phyloP scores from a whole-genome alignment of 2,113 vertebrate species.

The Psophia crepitans region DNA sequence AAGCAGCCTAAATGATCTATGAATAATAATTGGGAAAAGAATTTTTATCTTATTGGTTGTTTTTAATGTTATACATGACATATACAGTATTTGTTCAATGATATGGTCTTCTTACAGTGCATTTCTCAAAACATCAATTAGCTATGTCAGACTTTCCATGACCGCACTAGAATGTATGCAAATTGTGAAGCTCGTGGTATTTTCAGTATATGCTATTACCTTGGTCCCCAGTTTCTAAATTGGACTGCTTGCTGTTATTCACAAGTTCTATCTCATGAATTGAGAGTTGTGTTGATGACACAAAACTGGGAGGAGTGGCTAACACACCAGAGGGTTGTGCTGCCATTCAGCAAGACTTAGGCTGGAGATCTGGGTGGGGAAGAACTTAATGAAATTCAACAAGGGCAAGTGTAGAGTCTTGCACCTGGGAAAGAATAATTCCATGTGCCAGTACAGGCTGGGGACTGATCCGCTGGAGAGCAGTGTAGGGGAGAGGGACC shows the following conservation, averaged over 20 bases:
- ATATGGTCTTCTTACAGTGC: background rate
- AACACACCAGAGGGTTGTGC: too few species aligned
- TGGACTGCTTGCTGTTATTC: background rate
- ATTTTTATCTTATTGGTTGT: background rate
- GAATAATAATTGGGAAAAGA: background rate
- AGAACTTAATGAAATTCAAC: too few species aligned
- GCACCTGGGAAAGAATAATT: too few species aligned
- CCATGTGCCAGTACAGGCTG: too few species aligned
- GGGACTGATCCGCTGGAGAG: too few species aligned
- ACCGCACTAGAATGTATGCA: background rate
- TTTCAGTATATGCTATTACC: background rate
- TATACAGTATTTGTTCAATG: background rate
- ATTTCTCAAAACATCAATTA: background rate
- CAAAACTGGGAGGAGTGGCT: too few species aligned
- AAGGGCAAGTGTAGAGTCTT: too few species aligned
- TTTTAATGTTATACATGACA: background rate
- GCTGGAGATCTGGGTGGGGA: too few species aligned
- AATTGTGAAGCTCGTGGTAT: background rate
- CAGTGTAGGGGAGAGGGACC: too few species aligned
- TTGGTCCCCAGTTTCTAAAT: background rate
- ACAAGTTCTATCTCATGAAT: background rate
- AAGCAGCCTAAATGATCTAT: background rate
- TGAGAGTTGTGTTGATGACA: too few species aligned
- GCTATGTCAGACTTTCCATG: background rate
- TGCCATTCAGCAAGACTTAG: too few species aligned